phyloP scores from a whole-genome alignment of 2,113 vertebrate genomes.

The Cricetomys ansorgei region DNA sequence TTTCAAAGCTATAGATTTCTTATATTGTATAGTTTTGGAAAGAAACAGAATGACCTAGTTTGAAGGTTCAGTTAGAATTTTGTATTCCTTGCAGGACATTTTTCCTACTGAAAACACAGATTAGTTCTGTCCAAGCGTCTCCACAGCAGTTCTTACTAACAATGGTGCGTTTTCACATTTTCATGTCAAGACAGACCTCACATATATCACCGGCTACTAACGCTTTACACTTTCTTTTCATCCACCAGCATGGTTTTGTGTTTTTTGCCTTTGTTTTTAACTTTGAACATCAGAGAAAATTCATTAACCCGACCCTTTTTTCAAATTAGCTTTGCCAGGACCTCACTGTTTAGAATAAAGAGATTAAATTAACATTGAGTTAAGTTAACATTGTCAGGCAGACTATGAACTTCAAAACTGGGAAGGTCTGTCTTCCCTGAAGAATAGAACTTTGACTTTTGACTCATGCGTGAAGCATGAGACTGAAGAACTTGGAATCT shows the following conservation, averaged over 20 bases:
- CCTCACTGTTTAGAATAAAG: not conserved
- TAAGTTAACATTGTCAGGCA: no score
- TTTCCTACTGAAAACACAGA: conserved; percentile 59
- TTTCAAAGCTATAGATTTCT: conserved; percentile 53
- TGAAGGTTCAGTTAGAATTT: conserved; percentile 49
- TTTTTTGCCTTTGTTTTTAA: not conserved
- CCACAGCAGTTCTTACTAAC: conserved; percentile 28
- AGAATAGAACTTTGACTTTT: not conserved
- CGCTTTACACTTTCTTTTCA: not conserved
- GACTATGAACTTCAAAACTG: not conserved
- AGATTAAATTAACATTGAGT: not conserved
- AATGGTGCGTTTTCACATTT: conserved; percentile 6
- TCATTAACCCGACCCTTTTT: not conserved
- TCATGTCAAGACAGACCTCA: not conserved
- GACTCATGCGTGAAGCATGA: not conserved
- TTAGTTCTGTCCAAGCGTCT: not conserved
- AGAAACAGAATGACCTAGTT: conserved; percentile 45
- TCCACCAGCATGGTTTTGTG: not conserved
- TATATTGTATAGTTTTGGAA: not conserved
- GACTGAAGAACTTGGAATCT: not conserved
- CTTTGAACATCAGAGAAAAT: conserved; percentile 15
- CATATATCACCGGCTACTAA: not conserved
- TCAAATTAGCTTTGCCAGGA: not conserved
- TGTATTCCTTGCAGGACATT: conserved; percentile 38
- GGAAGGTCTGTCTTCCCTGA: not conserved